Conservation (phyloP, 2,797 vertebrate species). For the Passerculus sandwichensis region DNA sequence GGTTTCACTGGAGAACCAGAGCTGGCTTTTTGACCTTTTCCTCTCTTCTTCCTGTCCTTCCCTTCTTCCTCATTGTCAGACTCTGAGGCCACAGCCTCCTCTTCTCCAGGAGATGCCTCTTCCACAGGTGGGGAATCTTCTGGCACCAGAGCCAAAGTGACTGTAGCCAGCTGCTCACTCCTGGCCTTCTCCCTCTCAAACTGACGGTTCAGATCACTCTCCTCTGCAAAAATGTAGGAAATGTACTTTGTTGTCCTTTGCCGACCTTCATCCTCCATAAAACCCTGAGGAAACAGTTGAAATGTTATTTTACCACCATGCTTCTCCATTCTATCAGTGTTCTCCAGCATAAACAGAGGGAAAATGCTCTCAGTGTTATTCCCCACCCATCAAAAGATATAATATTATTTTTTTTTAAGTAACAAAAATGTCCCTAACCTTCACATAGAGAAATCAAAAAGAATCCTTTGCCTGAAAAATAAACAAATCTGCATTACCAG, state of each 20-base stretch:
- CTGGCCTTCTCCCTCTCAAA: conserved; percentile 90
- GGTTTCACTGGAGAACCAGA: background rate
- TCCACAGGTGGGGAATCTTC: conserved; percentile 60
- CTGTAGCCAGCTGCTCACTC: conserved; percentile 81
- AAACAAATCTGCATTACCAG: background rate
- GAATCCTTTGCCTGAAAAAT: background rate
- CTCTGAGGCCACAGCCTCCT: conserved; percentile 56
- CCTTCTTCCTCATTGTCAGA: conserved; percentile 73
- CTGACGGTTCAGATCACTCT: conserved; percentile 86
- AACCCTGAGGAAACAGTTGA: conserved; percentile 79
- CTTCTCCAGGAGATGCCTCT: conserved; percentile 13
- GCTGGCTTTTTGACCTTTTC: background rate
- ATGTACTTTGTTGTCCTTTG: conserved; percentile 94
- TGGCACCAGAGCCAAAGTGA: conserved; percentile 68
- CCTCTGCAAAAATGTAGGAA: conserved; percentile 86
- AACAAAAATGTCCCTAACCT: background rate
- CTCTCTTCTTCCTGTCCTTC: conserved; percentile 39
- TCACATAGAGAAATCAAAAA: background rate
- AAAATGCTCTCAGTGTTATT: background rate
- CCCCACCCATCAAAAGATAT: background rate
- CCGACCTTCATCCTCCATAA: conserved; percentile 95
- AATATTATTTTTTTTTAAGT: background rate
- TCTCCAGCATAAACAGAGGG: background rate
- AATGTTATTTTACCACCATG: background rate
- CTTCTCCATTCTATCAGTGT: background rate